phyloP scores from a whole-genome alignment of 2,888 invertebrate species.

The Yponomeuta sedellus region DNA sequence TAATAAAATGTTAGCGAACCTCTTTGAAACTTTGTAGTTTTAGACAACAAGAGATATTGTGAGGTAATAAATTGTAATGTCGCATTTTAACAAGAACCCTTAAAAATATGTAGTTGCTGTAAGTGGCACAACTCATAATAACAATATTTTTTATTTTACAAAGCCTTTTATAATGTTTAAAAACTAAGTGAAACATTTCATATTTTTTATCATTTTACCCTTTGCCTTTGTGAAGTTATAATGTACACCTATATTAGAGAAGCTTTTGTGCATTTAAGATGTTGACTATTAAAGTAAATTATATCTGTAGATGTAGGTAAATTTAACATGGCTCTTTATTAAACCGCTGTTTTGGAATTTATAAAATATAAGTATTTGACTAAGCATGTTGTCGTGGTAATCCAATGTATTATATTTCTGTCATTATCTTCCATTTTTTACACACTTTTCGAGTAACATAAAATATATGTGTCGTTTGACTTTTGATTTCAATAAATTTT shows the following conservation, averaged over 20 bases:
- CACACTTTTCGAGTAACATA: no score
- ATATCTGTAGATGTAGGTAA: conserved; percentile 8
- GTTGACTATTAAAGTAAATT: conserved; percentile 67
- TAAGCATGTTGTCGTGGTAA: no score
- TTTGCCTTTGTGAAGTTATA: conserved; percentile 47
- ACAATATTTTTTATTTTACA: conserved; percentile 36
- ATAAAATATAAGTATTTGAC: not conserved
- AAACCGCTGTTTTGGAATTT: not conserved
- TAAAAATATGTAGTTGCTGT: not conserved
- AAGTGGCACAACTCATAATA: conserved; percentile 27
- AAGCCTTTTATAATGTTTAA: conserved; percentile 35
- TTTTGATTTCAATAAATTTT: not conserved
- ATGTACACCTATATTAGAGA: conserved; percentile 36
- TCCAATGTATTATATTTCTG: no score
- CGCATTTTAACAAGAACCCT: conserved; percentile 6
- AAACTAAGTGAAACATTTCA: conserved; percentile 32
- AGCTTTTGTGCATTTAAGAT: conserved; percentile 73
- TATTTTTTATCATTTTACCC: conserved; percentile 70
- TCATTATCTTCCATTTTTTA: no score
- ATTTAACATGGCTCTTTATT: conserved; percentile 5
- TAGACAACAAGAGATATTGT: not conserved
- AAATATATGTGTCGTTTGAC: not conserved
- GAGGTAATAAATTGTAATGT: conserved; percentile 24
- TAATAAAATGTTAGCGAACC: not conserved
- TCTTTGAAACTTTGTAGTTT: not conserved